Evolutionary conservation across 2,888 invertebrate species (phyloP).

Genomic region (Anticlea derivata): DNA sequence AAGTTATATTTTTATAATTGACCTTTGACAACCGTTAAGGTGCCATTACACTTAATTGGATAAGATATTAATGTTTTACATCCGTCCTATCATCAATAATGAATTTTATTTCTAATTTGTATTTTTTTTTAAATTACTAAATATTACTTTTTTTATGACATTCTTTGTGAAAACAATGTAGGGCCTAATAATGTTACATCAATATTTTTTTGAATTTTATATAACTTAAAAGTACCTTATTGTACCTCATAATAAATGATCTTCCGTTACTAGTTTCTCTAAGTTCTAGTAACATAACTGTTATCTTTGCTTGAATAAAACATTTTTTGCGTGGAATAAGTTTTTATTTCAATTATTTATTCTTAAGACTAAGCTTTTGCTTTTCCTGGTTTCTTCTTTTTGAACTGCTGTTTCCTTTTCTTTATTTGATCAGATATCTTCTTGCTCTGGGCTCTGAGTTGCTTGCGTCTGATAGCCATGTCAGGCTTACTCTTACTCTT

Average conservation of each 20-base stretch:
- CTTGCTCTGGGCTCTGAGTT: constrained; percentile 75
- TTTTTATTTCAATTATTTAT: constrained; percentile 40
- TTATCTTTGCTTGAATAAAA: constrained; percentile 33
- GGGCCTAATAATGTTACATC: too few relatives aligned
- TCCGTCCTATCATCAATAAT: too few relatives aligned
- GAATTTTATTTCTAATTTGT: too few relatives aligned
- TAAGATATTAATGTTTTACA: too few relatives aligned
- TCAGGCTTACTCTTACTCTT: constrained; percentile 65
- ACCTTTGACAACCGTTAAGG: too few relatives aligned
- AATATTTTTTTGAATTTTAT: too few relatives aligned
- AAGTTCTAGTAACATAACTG: not conserved
- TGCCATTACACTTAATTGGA: too few relatives aligned
- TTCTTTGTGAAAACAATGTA: too few relatives aligned
- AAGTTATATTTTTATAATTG: too few relatives aligned
- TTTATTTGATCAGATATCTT: constrained; percentile 76
- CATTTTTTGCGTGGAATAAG: constrained; percentile 43
- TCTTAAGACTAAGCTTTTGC: constrained; percentile 48
- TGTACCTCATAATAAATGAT: constrained; percentile 20
- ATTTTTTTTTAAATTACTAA: too few relatives aligned
- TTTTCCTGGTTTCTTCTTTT: constrained; percentile 65
- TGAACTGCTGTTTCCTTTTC: constrained; percentile 70
- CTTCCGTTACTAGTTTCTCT: constrained; percentile 27
- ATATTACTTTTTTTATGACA: too few relatives aligned
- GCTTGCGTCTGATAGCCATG: constrained; percentile 76
- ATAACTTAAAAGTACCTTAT: constrained; percentile 16